Conservation (phyloP, 2,113 vertebrate species). For the Falcunculus frontatus region DNA sequence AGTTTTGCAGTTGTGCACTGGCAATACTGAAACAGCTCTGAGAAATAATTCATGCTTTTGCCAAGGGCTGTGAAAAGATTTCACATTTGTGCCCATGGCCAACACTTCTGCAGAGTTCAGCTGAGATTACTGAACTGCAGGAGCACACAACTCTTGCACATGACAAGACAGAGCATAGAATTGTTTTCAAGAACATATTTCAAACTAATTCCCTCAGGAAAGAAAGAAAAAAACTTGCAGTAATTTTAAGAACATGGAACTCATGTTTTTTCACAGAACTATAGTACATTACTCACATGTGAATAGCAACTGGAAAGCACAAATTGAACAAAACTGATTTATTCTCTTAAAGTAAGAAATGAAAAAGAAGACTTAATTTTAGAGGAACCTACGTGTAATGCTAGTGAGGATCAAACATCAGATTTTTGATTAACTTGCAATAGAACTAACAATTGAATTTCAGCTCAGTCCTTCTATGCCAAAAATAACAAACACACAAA, state of each 20-base stretch:
- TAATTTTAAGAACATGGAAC: neutral
- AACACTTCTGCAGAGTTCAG: neutral
- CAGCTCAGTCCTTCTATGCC: neutral
- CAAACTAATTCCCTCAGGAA: neutral
- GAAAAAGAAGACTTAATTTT: neutral
- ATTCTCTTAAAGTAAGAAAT: neutral
- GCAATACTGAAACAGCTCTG: neutral
- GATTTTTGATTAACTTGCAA: neutral
- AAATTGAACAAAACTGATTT: neutral
- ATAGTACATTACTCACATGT: neutral
- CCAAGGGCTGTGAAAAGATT: neutral
- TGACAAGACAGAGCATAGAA: neutral
- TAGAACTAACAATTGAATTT: neutral
- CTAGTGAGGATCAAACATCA: neutral
- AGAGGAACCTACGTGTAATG: neutral
- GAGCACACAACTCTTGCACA: neutral
- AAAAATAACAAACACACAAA: neutral
- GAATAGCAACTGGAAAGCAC: neutral
- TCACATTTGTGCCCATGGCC: neutral
- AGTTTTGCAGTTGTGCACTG: neutral
- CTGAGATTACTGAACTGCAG: neutral
- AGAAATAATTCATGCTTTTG: neutral
- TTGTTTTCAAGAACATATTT: neutral
- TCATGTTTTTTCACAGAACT: neutral
- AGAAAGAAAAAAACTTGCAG: neutral